Evolutionary conservation across 2,797 vertebrate genomes (phyloP), one percentile per base, ranked within the genome.

Genomic region (Acanthurus leucopareius): DNA sequence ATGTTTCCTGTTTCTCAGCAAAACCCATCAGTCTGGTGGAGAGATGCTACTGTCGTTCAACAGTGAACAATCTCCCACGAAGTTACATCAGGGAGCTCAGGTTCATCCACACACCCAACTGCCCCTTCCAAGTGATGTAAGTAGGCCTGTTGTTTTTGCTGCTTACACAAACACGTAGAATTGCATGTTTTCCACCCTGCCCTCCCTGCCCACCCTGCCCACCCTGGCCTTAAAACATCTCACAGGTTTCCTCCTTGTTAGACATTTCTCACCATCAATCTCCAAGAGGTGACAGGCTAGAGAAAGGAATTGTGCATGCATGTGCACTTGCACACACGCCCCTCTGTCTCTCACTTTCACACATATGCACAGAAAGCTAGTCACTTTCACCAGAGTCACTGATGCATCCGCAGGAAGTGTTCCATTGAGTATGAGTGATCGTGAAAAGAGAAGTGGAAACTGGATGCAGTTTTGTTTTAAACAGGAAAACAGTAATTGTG

Each of bases 81-180:
- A 49, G 73, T 63, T 90, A 73, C 89, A 95, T 96, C 75, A 92
- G 93, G 47, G 95, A 96, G 85, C 95, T 96, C 58, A 86, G 89
- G 80, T 95, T 96, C 87, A 92, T 96, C 78, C 93, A 96, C 65
- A 94, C 95, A 15, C 96, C 96, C 56, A 96, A 95, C 92, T 96
- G 96, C 85, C 92, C 95, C 79, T 95, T 96, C 92, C 96, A 96
- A 95, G 94, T 96, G 89, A 94, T 96, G 96, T 96, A 88, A 96
- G 96, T 96, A 42, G 40, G 40, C 40, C 40, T 13, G 73, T 80
- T 51, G 17, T 22, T 68, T 17, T 54, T 44, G 16, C 48, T 28
- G 19, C n/a, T 25, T 45, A 63, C 70, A 61, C 61, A 58, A 38
- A 66, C 60, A 45, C 53, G 17, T 6, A 60, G 16, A 62, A 40